A percentile compares a stretch with the other conserved stretches of the same genome.
Evolutionary conservation across 2,113 vertebrate species (phyloP).

Genomic region (Cnemophilus loriae): DNA sequence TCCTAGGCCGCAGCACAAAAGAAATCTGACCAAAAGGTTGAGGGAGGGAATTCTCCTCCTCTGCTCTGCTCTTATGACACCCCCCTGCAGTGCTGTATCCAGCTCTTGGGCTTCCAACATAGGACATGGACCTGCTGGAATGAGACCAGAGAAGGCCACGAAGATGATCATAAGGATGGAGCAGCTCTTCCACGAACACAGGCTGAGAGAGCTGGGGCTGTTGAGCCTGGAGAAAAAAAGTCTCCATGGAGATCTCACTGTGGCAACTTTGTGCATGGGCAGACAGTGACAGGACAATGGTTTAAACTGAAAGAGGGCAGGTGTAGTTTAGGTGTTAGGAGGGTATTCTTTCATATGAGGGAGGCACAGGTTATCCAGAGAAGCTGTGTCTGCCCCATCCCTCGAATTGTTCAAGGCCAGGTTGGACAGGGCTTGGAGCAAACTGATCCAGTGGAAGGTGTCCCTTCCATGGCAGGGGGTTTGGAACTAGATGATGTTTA

Average conservation of each 20-base stretch:
- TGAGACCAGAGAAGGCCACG: not conserved
- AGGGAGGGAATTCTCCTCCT: not conserved
- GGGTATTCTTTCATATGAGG: not conserved
- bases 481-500: not conserved
- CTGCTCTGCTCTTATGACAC: not conserved
- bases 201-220: not conserved
- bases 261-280: not conserved
- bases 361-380: not conserved
- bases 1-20: not conserved
- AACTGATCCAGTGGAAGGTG: not conserved
- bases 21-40: fast-evolving
- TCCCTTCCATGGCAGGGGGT: not conserved
- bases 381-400: not conserved
- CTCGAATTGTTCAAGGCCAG: not conserved
- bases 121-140: not conserved
- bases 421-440: not conserved
- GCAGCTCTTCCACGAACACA: not conserved
- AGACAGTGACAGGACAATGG: no score
- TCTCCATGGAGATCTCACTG: not conserved
- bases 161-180: not conserved
- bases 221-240: not conserved
- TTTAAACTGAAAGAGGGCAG: not conserved
- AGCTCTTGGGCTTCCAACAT: fast-evolving
- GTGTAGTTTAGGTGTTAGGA: not conserved
- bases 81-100: not conserved